Conservation (phyloP, 2,797 vertebrate genomes). For the Sebastes steindachneri region DNA sequence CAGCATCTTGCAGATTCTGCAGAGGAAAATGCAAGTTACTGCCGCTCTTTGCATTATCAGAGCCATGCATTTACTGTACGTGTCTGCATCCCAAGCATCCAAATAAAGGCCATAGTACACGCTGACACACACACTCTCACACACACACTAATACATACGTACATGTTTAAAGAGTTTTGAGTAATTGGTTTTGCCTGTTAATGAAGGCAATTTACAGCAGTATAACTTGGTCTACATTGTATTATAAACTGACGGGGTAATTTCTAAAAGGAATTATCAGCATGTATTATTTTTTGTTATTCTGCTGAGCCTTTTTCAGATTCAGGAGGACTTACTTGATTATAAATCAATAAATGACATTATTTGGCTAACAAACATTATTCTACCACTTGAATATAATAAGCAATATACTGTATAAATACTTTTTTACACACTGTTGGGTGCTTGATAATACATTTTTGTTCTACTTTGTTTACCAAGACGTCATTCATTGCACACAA, state of each 20-base stretch:
- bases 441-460: not conserved
- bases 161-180: not conserved
- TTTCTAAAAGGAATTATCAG: not conserved
- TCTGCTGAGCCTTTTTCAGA: not conserved
- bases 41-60: slow-evolving; percentile 42
- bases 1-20: slow-evolving; percentile 62
- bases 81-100: slow-evolving; percentile 30
- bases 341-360: not conserved
- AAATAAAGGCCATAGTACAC: slow-evolving; percentile 12
- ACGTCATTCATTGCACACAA: not conserved
- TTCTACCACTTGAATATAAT: not conserved
- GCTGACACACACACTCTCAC: not conserved
- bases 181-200: not conserved
- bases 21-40: slow-evolving; percentile 63
- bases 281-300: not conserved
- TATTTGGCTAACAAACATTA: not conserved
- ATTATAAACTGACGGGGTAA: not conserved
- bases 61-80: slow-evolving; percentile 54
- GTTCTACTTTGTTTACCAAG: not conserved
- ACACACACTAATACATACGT: not conserved
- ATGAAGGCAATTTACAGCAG: not conserved
- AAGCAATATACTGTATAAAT: not conserved
- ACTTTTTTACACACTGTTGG: not conserved
- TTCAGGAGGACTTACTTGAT: not conserved
- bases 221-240: not conserved